phyloP scores from a whole-genome alignment of 2,797 vertebrate species.

The Hydrolagus colliei region DNA sequence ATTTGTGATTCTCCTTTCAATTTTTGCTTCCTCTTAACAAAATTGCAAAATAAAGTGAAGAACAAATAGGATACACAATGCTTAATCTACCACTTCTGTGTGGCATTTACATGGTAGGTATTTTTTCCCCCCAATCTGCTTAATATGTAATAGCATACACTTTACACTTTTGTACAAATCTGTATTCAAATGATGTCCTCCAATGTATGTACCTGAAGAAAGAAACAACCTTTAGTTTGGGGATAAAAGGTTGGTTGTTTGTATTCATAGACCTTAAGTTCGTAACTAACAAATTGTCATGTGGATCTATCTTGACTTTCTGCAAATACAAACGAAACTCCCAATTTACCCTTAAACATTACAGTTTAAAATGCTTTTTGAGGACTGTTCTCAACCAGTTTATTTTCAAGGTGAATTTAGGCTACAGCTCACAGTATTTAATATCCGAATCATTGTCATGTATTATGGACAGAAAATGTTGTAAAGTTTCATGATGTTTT shows the following conservation, averaged over 20 bases:
- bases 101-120: background rate
- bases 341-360: background rate
- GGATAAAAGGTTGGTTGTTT: background rate
- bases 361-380: constrained; percentile 16
- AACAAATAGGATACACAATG: background rate
- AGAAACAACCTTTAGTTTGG: background rate
- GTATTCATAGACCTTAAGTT: background rate
- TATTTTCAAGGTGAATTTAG: constrained; percentile 7
- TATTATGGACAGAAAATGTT: no score
- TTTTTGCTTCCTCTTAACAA: background rate
- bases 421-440: no score
- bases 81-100: background rate
- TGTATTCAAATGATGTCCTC: background rate
- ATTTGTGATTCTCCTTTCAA: background rate
- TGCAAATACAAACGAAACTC: background rate
- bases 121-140: background rate
- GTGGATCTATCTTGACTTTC: no score
- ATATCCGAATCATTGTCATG: no score
- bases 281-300: no score
- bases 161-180: background rate
- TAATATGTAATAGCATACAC: background rate
- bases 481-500: no score
- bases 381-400: background rate
- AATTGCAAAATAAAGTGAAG: background rate
- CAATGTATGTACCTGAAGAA: background rate